Conservation (phyloP, 2,888 invertebrate species). For the Nebria brevicollis region DNA sequence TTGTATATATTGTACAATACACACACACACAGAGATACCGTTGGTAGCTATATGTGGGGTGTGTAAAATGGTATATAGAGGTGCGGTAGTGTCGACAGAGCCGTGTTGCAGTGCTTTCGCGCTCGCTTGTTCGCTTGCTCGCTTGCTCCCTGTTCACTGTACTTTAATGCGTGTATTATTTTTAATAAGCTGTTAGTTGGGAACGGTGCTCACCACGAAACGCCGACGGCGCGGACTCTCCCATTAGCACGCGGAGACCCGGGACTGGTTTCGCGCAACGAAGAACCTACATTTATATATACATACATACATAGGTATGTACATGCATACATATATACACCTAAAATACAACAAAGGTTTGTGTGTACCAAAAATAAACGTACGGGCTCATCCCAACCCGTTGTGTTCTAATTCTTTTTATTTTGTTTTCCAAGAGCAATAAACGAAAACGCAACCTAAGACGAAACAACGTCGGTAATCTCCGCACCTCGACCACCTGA, state of each 20-base stretch:
- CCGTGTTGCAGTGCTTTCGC: not conserved
- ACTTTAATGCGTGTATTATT: constrained; percentile 46
- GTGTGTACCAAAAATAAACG: not conserved
- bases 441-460: constrained; percentile 43
- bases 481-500: constrained; percentile 37
- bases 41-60: not conserved
- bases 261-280: constrained; percentile 10
- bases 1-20: not conserved
- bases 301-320: not conserved
- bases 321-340: not conserved
- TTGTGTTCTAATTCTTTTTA: constrained; percentile 6
- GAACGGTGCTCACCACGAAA: constrained; percentile 39
- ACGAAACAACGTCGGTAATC: constrained; percentile 44
- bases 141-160: constrained; percentile 30
- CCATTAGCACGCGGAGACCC: constrained; percentile 34
- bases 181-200: constrained; percentile 47
- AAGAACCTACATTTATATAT: not conserved
- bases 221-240: constrained; percentile 36
- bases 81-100: not conserved
- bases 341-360: not conserved
- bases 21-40: not conserved
- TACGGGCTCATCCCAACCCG: not conserved
- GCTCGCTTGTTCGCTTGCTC: constrained; percentile 11
- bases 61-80: not conserved
- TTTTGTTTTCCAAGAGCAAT: constrained; percentile 40